phyloP scores from a whole-genome alignment of 2,888 invertebrate species.

The Aleiodes testaceus region DNA sequence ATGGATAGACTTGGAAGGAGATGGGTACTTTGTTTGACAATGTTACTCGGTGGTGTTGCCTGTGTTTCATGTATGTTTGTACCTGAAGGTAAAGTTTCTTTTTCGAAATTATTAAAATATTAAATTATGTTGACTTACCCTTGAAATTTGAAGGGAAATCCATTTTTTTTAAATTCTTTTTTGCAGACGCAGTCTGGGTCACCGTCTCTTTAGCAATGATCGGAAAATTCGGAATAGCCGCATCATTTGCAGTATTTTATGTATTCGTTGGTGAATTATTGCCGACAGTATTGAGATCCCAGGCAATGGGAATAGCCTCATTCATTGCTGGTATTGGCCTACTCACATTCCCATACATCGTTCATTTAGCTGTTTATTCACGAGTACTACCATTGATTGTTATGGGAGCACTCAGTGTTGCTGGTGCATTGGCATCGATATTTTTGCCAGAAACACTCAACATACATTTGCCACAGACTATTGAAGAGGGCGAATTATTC shows the following conservation, averaged over 20 bases:
- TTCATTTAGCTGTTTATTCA: constrained; percentile 77
- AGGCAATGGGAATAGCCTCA: constrained; percentile 80
- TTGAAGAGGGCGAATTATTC: constrained; percentile 78
- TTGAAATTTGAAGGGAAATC: not conserved
- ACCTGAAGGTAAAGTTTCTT: constrained; percentile 75
- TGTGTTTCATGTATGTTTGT: constrained; percentile 80
- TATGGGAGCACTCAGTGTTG: constrained; percentile 77
- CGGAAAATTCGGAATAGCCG: constrained; percentile 80
- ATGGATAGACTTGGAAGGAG: constrained; percentile 80
- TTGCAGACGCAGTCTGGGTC: constrained; percentile 77
- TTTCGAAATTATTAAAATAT: not conserved
- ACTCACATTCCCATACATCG: constrained; percentile 79
- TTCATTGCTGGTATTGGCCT: constrained; percentile 79
- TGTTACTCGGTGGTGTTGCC: constrained; percentile 79
- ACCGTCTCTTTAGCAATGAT: constrained; percentile 79
- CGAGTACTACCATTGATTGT: constrained; percentile 77
- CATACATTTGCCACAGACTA: constrained; percentile 78
- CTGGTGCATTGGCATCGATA: constrained; percentile 76
- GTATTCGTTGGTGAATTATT: constrained; percentile 81
- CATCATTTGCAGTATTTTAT: constrained; percentile 81
- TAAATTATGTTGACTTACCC: too few species aligned
- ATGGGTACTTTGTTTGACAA: constrained; percentile 79
- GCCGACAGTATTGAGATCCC: constrained; percentile 79
- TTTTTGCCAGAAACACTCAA: constrained; percentile 80
- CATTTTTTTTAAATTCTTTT: not conserved